A percentile compares a stretch with the other conserved stretches of the same genome.
These are phyloP conservation scores for Macrotrachela quadricornifera DNA, from an alignment of 1,140 invertebrate species.

Conservation along the genomic window DNA sequence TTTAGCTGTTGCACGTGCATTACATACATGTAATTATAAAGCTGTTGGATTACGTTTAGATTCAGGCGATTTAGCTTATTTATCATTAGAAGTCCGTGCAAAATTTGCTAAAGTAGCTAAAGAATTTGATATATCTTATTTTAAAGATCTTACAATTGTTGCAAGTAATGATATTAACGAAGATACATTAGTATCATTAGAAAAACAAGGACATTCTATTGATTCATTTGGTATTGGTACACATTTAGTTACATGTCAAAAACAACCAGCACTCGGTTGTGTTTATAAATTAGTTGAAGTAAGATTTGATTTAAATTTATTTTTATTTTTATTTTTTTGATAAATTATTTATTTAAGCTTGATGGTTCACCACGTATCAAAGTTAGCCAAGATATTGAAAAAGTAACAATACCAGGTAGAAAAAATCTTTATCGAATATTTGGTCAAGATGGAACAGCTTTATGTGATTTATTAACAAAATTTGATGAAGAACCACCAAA, in stretches of 20 bases:
- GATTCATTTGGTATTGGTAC: slow-evolving; percentile 90
- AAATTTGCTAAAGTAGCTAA: slow-evolving; percentile 57
- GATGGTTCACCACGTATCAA: slow-evolving; percentile 78
- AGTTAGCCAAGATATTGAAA: slow-evolving; percentile 85
- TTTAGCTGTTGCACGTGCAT: slow-evolving; percentile 75
- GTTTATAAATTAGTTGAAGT: slow-evolving; percentile 56
- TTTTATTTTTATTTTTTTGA: no score
- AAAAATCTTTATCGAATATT: slow-evolving; percentile 62
- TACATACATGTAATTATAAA: slow-evolving; percentile 72
- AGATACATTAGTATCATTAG: slow-evolving; percentile 53
- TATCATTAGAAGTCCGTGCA: slow-evolving; percentile 59
- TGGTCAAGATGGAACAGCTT: slow-evolving; percentile 67
- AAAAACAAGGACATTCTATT: slow-evolving; percentile 56
- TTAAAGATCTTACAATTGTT: slow-evolving; percentile 65
- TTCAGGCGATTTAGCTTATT: slow-evolving; percentile 85
- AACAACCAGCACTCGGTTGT: slow-evolving; percentile 84
- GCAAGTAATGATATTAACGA: slow-evolving; percentile 98
- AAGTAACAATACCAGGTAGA: slow-evolving; percentile 84
- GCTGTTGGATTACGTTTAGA: slow-evolving; percentile 79
- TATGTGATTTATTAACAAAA: slow-evolving; percentile 71
- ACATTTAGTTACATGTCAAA: slow-evolving; percentile 55
- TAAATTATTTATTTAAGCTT: slow-evolving; percentile 38
- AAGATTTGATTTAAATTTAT: no score
- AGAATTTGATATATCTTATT: slow-evolving; percentile 33
- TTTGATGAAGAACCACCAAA: slow-evolving; percentile 53